Conservation (phyloP, 2,888 invertebrate genomes). For the Rhimphoctona megacephalus region DNA sequence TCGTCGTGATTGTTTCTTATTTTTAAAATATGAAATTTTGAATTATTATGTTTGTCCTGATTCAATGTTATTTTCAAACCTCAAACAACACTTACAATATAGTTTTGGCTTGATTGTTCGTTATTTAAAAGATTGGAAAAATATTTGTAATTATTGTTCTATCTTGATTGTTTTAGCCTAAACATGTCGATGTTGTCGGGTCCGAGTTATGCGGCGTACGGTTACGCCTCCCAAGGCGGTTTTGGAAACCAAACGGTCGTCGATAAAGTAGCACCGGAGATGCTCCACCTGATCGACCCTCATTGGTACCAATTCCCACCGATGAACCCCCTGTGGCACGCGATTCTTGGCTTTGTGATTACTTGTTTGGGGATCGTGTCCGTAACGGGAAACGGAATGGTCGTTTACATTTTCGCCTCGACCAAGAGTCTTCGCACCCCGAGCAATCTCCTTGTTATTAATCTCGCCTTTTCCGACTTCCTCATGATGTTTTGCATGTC, state of each 20-base stretch:
- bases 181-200: constrained; percentile 82
- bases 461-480: constrained; percentile 96
- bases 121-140: too few species aligned
- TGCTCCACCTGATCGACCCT: constrained; percentile 91
- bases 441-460: constrained; percentile 95
- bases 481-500: constrained; percentile 95
- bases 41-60: background rate
- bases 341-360: constrained; percentile 92
- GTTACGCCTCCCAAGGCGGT: constrained; percentile 86
- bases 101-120: too few species aligned
- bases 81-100: too few species aligned
- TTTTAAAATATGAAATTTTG: background rate
- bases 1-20: background rate
- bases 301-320: constrained; percentile 96
- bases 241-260: constrained; percentile 91
- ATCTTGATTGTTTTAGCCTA: background rate
- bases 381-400: constrained; percentile 90
- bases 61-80: too few species aligned
- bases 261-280: constrained; percentile 91
- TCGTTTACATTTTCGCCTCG: constrained; percentile 90
- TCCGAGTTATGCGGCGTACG: constrained; percentile 83
- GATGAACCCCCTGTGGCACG: constrained; percentile 95
- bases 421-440: constrained; percentile 93
- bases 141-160: too few species aligned
- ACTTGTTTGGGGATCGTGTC: constrained; percentile 90